phyloP scores from a whole-genome alignment of 2,888 invertebrate genomes.

The Deroplatys truncata region DNA sequence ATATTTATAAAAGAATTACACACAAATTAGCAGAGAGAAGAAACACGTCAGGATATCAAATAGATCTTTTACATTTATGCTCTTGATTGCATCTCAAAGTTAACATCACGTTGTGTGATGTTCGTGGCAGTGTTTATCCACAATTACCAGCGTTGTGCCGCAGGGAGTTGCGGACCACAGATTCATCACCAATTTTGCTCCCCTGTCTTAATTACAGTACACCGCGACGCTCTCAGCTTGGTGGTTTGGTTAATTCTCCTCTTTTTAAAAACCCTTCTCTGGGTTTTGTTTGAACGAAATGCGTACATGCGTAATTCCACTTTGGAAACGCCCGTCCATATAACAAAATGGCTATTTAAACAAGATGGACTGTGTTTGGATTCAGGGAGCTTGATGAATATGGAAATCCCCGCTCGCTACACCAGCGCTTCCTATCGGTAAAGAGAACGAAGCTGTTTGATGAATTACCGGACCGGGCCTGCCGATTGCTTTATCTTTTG shows the following conservation, averaged over 20 bases:
- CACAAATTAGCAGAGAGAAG: no score
- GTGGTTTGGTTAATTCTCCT: neutral
- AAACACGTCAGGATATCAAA: no score
- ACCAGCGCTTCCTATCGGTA: neutral
- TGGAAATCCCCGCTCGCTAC: conserved; percentile 22
- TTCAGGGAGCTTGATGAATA: conserved; percentile 23
- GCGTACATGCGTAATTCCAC: conserved; percentile 17
- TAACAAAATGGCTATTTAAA: conserved; percentile 11
- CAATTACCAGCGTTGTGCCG: no score
- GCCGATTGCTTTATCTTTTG: conserved; percentile 20
- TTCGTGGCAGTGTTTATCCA: no score
- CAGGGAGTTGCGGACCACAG: neutral
- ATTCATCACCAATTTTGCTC: neutral
- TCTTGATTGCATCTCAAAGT: no score
- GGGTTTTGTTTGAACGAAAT: neutral
- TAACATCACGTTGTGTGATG: no score
- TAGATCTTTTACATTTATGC: no score
- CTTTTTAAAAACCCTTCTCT: neutral
- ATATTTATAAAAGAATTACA: no score
- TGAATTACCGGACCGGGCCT: conserved; percentile 19
- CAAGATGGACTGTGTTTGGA: conserved; percentile 18
- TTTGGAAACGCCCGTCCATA: neutral
- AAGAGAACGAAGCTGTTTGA: conserved; percentile 10
- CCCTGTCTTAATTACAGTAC: neutral
- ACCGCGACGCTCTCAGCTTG: neutral